A percentile compares a stretch with the other conserved stretches of the same genome.
Evolutionary conservation across 2,113 vertebrate species (phyloP).

Genomic region (Helogale parvula): DNA sequence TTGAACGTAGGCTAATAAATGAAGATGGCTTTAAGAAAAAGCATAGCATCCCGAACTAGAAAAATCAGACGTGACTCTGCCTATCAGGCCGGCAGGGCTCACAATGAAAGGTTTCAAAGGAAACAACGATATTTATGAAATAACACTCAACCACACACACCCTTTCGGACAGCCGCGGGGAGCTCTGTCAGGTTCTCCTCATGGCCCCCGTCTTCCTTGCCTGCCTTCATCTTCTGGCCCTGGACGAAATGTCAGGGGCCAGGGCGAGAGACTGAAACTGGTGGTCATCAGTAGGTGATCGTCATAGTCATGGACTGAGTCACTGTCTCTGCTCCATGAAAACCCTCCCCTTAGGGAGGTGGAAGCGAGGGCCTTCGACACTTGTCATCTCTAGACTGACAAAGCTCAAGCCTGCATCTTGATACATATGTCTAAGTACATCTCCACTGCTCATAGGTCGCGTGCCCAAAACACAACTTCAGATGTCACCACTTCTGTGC

Average conservation of each 20-base stretch:
- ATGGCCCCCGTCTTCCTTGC: fast-evolving
- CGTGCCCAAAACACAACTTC: not conserved
- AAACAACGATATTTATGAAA: not conserved
- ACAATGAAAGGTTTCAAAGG: conserved; percentile 36
- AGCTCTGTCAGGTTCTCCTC: not conserved
- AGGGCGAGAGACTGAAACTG: not conserved
- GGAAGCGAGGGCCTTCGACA: not conserved
- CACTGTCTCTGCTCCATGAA: not conserved
- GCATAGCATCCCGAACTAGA: conserved; percentile 67
- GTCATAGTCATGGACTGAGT: too few species aligned
- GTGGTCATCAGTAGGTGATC: not conserved
- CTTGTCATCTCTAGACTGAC: not conserved
- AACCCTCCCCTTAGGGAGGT: not conserved
- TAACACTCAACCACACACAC: not conserved
- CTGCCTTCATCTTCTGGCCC: not conserved
- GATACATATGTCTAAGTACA: not conserved
- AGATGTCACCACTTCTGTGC: not conserved
- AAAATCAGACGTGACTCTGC: conserved; percentile 58
- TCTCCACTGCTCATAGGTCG: not conserved
- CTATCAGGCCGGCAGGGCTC: conserved; percentile 17
- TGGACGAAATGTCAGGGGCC: not conserved
- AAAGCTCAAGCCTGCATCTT: not conserved
- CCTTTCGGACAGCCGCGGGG: not conserved
- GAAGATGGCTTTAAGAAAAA: conserved; percentile 70
- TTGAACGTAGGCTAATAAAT: conserved; percentile 77